phyloP scores from a whole-genome alignment of 30 jellyfish, hydroid and myxozoan species.

The Aurelia sp. region DNA sequence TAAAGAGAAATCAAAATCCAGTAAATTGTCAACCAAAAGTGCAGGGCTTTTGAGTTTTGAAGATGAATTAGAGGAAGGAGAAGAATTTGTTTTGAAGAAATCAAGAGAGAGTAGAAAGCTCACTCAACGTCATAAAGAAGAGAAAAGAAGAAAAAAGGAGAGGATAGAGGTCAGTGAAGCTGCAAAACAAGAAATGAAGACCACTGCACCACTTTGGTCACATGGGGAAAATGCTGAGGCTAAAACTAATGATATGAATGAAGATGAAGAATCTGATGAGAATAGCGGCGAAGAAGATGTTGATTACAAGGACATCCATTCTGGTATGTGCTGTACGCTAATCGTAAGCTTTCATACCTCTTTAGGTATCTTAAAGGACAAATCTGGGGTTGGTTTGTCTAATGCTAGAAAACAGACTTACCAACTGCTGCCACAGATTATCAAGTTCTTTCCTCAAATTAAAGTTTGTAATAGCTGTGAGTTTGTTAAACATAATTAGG shows the following conservation, averaged over 20 bases:
- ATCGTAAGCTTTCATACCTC: too few relatives aligned
- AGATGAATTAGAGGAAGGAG: conserved; percentile 87
- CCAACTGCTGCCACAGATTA: too few relatives aligned
- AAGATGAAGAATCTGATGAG: conserved; percentile 12
- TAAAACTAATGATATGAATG: neutral
- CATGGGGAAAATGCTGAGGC: neutral
- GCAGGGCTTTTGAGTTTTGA: conserved; percentile 87
- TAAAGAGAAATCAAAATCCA: conserved; percentile 25
- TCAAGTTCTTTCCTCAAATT: too few relatives aligned
- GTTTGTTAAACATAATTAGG: too few relatives aligned
- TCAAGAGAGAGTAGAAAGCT: conserved; percentile 90
- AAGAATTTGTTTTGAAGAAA: conserved; percentile 80
- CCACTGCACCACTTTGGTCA: neutral
- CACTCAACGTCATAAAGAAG: conserved; percentile 56
- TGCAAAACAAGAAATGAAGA: neutral
- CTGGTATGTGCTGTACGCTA: neutral
- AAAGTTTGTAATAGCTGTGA: too few relatives aligned
- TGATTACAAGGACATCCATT: conserved; percentile 44
- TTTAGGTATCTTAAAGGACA: too few relatives aligned
- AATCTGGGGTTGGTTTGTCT: too few relatives aligned
- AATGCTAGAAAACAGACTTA: too few relatives aligned
- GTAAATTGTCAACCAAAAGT: conserved; percentile 29
- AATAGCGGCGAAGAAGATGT: conserved; percentile 37
- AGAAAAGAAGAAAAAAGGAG: conserved; percentile 75
- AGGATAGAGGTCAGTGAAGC: conserved; percentile 4